A percentile compares a stretch with the other conserved stretches of the same genome.
These are phyloP conservation scores for Drosophila tripunctata DNA, from an alignment of 2,888 invertebrate species.

Conservation along the genomic window DNA sequence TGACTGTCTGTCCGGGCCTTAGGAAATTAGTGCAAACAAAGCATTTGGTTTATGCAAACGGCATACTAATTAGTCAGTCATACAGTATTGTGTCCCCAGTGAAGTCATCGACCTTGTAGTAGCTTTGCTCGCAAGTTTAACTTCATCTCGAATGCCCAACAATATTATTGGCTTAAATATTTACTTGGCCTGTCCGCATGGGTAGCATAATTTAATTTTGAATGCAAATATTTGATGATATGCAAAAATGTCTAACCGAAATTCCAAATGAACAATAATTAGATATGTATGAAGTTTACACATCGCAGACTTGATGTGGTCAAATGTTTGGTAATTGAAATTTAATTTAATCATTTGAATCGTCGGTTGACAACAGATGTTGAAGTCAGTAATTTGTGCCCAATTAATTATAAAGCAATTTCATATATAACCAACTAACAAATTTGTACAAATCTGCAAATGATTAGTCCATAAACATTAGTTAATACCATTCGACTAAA, in stretches of 20 bases:
- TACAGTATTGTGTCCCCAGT: conserved; percentile 7
- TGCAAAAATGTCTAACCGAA: conserved; percentile 44
- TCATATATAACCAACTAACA: conserved; percentile 22
- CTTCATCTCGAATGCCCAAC: conserved; percentile 35
- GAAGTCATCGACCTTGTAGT: conserved; percentile 38
- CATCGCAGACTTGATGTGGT: conserved; percentile 11
- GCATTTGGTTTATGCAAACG: conserved; percentile 68
- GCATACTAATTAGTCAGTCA: conserved; percentile 63
- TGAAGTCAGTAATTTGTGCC: conserved; percentile 33
- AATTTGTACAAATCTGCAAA: conserved; percentile 7
- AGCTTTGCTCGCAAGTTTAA: neutral
- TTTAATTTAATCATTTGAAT: conserved; percentile 40
- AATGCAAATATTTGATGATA: conserved; percentile 61
- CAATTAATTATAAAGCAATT: conserved; percentile 44
- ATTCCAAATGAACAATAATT: conserved; percentile 28
- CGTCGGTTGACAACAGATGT: conserved; percentile 22
- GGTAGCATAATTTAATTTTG: conserved; percentile 52
- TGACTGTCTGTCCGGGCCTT: conserved; percentile 9
- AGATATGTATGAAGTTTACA: conserved; percentile 30
- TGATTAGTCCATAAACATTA: neutral
- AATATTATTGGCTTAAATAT: conserved; percentile 68
- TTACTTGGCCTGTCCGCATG: conserved; percentile 31
- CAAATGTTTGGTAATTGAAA: conserved; percentile 45
- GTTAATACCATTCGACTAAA: neutral
- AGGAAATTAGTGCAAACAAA: conserved; percentile 73